Conservation (phyloP, 2,797 vertebrate species). For the Enteromius anoplus region DNA sequence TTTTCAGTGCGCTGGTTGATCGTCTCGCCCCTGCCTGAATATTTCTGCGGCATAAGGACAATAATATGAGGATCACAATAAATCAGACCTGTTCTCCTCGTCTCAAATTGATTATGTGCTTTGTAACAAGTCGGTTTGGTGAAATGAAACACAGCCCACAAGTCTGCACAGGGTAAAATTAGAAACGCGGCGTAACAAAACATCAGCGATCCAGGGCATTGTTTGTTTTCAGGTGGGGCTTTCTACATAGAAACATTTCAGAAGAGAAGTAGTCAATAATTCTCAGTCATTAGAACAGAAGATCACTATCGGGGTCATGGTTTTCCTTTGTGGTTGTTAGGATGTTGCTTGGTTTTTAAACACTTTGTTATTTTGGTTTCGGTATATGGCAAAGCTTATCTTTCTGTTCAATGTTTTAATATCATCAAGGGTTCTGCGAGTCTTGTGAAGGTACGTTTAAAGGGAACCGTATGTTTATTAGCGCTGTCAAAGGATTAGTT, state of each 20-base stretch:
- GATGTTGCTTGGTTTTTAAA: neutral
- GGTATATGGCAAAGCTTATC: neutral
- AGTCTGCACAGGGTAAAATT: neutral
- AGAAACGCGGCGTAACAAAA: neutral
- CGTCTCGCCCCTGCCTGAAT: neutral
- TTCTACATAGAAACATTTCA: neutral
- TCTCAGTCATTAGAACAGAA: neutral
- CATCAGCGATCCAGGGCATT: neutral
- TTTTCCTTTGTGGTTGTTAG: neutral
- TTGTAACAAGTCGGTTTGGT: neutral
- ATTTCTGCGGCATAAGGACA: constrained; percentile 25
- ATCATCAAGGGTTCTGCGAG: neutral
- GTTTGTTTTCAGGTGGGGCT: neutral
- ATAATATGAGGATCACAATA: constrained; percentile 34
- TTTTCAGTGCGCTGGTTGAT: neutral
- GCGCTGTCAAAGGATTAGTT: too few species aligned
- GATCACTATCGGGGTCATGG: neutral
- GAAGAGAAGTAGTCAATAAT: neutral
- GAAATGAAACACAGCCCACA: constrained; percentile 22
- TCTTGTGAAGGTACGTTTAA: neutral
- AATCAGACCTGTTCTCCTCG: constrained; percentile 24
- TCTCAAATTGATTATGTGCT: constrained; percentile 24
- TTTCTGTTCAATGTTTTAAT: neutral
- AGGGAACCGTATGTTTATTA: neutral
- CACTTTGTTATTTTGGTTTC: neutral